Evolutionary conservation across 2,888 invertebrate species (phyloP), one percentile per base, ranked within the genome.

Genomic region (Andricus quercusramuli): DNA sequence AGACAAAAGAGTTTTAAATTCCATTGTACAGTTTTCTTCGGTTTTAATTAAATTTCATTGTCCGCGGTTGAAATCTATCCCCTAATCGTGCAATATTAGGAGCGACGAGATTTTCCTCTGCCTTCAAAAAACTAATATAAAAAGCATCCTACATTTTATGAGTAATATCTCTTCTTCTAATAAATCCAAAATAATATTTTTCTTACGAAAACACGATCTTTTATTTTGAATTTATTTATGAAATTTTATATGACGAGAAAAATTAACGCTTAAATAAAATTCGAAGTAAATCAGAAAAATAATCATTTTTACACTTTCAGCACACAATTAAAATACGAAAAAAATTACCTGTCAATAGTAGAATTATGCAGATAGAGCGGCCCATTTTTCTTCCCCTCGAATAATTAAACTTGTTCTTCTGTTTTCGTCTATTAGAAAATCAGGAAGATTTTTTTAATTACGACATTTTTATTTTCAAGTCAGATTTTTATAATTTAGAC

Each of bases 271-370:
- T 44, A 15, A 44, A 13, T 3, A 15, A 44, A 44, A 44, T 15
- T 44, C 44, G 1, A 44, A 15, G 44, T 4, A 44, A 15, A 44
- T 44, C 3, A 44, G 15, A 15, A 44, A 41, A 3, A 3, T 2
- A 56, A 56, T 3, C 8, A 56, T 56, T 20, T n/a, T 56, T 9
- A 56, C 9, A n/a, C 1, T 22, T 68, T 67, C 17, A 44, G 8
- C 11, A 62, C 20, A 5, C 9, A 17, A 47, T 37, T 22, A 17
- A 29, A n/a, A 81, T 70, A 47, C 68, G 64, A 78, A 79, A 47
- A 41, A 0, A 77, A 32, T 80, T 87, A 90, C 90, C 88, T 85
- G 88, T 85, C 15, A 90, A 82, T 32, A 90, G 80, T 41, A 90
- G 77, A 32, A 89, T 79, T 59, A 89, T 79, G 77, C 84, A 89